Base-by-base conservation (phyloP, 2,888 invertebrate genomes). In the Chymomyza caudatula region DNA sequence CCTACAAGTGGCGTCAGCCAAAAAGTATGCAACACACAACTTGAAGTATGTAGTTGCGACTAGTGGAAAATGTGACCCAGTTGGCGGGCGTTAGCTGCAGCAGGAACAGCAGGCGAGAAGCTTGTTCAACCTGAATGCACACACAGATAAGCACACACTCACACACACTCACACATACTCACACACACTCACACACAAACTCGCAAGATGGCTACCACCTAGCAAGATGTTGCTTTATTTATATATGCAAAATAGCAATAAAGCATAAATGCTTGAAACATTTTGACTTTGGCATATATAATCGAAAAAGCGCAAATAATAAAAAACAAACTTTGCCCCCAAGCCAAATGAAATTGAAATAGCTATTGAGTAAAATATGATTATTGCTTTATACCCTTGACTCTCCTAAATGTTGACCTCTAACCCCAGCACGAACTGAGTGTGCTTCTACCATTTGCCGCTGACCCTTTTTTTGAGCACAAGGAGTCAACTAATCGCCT, bases 231-330 rank as follows among this genome's bases (percentile, higher is more conserved):
- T 29, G 54, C 37, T 23, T 60, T 69, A 69, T 78, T 78, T 77
- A 69, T 77, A 73, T 77, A 82, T 84, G 84, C 81, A 84, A 82
- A 82, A 81, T 79, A 74, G 74, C 72, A 77, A 77, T 81, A 81
- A 82, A 69, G 72, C 67, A 77, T 73, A 81, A 76, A 74, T 77
- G 68, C 65, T 73, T 52, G 59, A 60, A 71, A 60, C 74, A 62
- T 49, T 53, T 65, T 52, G 60, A 49, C 29, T 63, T 60, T n/a
- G n/a, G 57, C 57, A 67, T 64, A 66, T 62, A 25, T 59, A 67
- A 67, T 55, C 52, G 57, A 47, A 20, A 44, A 37, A 17, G 44
- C 44, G 44, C 15, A 17, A 5, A 8, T 17, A 22, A 22, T 37
- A 37, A 42, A 56, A 44, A 57, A 57, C 29, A 42, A 17, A 55